Conservation (phyloP, 1,140 invertebrate genomes). For the Bombus terrestris region DNA sequence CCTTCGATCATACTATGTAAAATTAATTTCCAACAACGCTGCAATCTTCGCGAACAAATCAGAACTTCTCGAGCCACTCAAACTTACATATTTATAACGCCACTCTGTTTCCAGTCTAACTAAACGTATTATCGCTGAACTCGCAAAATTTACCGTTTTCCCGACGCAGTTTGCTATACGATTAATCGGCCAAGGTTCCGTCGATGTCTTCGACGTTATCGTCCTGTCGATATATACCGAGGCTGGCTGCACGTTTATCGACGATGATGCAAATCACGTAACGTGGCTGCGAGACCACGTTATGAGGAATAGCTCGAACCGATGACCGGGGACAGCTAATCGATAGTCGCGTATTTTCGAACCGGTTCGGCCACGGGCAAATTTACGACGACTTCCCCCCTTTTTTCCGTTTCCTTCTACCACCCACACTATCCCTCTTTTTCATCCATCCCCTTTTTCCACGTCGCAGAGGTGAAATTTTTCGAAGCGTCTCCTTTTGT, state of each 20-base stretch:
- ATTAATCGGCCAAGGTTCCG: conserved; percentile 63
- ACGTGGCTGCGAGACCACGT: conserved; percentile 47
- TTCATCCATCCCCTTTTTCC: background rate
- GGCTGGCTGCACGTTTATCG: conserved; percentile 27
- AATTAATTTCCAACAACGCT: too few species aligned
- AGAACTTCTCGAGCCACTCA: too few species aligned
- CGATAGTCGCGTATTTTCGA: conserved; percentile 49
- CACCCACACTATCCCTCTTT: too few species aligned
- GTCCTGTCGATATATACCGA: conserved; percentile 3
- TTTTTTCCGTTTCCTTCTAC: background rate
- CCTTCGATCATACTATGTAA: too few species aligned
- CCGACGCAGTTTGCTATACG: conserved; percentile 28
- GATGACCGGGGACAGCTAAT: conserved; percentile 57
- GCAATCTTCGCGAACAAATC: too few species aligned
- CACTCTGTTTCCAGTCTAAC: too few species aligned
- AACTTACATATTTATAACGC: too few species aligned
- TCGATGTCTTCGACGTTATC: conserved; percentile 45
- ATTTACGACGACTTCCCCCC: conserved; percentile 27
- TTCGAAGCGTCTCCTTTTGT: background rate
- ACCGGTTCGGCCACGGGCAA: conserved; percentile 24
- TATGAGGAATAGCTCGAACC: conserved; percentile 49
- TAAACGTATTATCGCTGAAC: too few species aligned
- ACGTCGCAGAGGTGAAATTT: background rate
- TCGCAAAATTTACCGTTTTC: conserved; percentile 48
- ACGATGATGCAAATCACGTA: conserved; percentile 71